phyloP scores from a whole-genome alignment of 2,797 vertebrate species.

The Poecilia picta region DNA sequence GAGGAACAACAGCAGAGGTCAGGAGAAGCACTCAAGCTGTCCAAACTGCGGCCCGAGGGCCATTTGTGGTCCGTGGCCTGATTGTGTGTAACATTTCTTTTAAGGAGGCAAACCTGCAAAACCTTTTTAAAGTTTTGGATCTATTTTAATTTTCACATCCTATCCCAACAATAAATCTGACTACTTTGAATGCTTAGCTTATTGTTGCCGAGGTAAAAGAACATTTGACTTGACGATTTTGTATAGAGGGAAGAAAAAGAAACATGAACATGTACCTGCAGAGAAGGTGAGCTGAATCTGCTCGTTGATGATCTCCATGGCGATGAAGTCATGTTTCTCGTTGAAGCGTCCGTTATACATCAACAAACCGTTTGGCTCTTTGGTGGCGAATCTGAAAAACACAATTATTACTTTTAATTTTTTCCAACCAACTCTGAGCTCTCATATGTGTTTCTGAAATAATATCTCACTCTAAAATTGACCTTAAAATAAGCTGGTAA shows the following conservation, averaged over 20 bases:
- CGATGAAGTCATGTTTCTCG: conserved; percentile 94
- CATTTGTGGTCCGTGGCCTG: too few species aligned
- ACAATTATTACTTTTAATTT: neutral
- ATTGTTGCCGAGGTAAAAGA: too few species aligned
- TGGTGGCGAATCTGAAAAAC: conserved; percentile 89
- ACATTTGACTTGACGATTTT: too few species aligned
- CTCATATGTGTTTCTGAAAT: neutral
- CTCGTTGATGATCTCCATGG: conserved; percentile 90
- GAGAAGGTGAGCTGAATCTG: conserved; percentile 95
- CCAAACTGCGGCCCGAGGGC: too few species aligned
- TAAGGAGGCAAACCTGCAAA: too few species aligned
- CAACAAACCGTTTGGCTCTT: conserved; percentile 87
- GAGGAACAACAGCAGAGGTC: conserved; percentile 10
- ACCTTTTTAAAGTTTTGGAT: too few species aligned
- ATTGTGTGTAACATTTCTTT: too few species aligned
- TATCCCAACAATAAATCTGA: too few species aligned
- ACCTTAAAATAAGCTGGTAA: neutral
- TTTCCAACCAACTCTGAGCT: neutral
- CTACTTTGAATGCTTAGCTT: too few species aligned
- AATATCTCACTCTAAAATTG: neutral
- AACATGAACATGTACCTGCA: conserved; percentile 73
- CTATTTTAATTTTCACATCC: too few species aligned
- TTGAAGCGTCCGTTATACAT: conserved; percentile 97
- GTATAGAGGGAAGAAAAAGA: neutral
- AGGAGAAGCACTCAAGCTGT: neutral